Percentiles rank a stretch among this genome's conserved stretches.
Evolutionary conservation across 2,113 vertebrate species (phyloP).

Genomic region (Herpailurus yagouaroundi): DNA sequence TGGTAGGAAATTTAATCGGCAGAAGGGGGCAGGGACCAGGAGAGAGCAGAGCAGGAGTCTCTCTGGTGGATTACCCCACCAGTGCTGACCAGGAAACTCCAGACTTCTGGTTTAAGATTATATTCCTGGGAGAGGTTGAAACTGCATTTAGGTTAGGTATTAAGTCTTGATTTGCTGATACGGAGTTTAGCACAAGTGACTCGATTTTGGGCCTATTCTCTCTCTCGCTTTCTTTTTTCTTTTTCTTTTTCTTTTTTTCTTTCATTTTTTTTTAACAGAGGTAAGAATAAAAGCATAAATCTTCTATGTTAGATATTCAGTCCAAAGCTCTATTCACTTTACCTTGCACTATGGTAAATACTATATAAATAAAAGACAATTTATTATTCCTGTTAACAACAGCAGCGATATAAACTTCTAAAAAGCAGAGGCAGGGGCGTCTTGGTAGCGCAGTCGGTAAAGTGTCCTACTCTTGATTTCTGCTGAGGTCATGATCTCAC

Average conservation of each 20-base stretch:
- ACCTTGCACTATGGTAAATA: background rate
- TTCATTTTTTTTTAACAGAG: background rate
- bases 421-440: background rate
- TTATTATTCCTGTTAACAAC: background rate
- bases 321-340: background rate
- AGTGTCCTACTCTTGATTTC: no score
- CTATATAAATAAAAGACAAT: background rate
- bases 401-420: background rate
- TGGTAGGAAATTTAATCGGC: background rate
- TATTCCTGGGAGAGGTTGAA: background rate
- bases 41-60: background rate
- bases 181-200: background rate
- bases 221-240: background rate
- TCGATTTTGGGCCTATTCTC: background rate
- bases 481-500: no score
- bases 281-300: slow-evolving; percentile 23
- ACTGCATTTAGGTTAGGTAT: background rate
- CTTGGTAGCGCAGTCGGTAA: no score
- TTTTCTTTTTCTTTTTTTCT: background rate
- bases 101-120: background rate
- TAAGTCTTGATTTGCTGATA: background rate
- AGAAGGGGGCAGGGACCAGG: background rate
- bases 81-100: background rate
- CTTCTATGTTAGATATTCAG: background rate
- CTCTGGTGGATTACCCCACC: background rate